Conservation (phyloP, 1,140 invertebrate genomes). For the Brachionus rubens region DNA sequence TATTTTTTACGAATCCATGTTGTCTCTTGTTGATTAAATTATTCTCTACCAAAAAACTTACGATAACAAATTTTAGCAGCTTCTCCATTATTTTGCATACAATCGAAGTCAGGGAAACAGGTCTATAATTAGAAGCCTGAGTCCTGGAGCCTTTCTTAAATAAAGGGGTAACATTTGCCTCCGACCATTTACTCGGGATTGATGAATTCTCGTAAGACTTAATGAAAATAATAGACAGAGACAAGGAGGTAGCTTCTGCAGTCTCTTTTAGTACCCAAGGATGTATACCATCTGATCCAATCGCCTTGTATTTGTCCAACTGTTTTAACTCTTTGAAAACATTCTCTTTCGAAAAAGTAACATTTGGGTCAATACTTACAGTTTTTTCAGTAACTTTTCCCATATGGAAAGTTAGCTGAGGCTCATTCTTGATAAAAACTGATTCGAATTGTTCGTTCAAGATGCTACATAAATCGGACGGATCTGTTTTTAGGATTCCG, state of each 20-base stretch:
- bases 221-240: neutral
- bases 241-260: neutral
- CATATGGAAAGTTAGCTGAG: neutral
- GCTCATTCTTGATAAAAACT: neutral
- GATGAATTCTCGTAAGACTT: neutral
- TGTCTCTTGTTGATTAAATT: too few relatives aligned
- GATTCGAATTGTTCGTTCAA: neutral
- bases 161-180: neutral
- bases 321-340: neutral
- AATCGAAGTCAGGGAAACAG: neutral
- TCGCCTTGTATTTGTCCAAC: neutral
- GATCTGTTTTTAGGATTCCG: neutral
- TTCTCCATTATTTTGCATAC: neutral
- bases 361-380: neutral
- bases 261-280: neutral
- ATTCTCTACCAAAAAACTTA: neutral
- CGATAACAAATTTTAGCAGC: neutral
- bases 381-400: neutral
- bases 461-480: neutral
- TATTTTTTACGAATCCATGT: too few relatives aligned
- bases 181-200: neutral
- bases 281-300: neutral
- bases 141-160: neutral
- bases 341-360: neutral
- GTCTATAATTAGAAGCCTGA: neutral